These are phyloP conservation scores for Sebastes glaucus DNA, from an alignment of 2,797 vertebrate genomes.

Conservation along the genomic window DNA sequence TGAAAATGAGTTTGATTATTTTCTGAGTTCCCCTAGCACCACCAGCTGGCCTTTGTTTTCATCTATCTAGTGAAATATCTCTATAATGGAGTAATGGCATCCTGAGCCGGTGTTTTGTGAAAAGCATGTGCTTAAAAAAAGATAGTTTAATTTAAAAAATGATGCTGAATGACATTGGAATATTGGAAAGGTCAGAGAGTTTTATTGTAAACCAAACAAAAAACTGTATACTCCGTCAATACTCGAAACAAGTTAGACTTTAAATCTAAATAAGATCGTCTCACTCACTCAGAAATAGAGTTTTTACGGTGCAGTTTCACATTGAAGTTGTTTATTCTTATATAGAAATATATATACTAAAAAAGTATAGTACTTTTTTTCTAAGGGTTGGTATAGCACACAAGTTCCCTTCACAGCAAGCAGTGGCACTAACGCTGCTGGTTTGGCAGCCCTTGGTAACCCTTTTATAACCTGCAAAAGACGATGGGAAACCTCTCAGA, in stretches of 20 bases:
- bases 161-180: background rate
- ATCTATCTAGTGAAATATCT: background rate
- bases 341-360: too few species aligned
- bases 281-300: too few species aligned
- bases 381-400: constrained; percentile 13
- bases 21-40: background rate
- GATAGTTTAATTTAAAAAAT: background rate
- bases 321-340: too few species aligned
- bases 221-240: too few species aligned
- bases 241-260: background rate
- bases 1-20: background rate
- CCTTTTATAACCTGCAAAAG: constrained; percentile 20
- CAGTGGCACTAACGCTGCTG: fast-evolving
- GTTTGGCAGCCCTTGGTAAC: constrained; percentile 56
- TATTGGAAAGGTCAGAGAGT: background rate
- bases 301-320: too few species aligned
- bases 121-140: background rate
- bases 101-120: background rate
- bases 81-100: background rate
- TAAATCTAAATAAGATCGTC: background rate
- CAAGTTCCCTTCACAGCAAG: constrained; percentile 49
- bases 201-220: background rate
- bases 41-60: background rate
- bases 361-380: too few species aligned
- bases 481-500: background rate